Conservation (phyloP, 2,888 invertebrate species). For the Eupithecia exiguata region DNA sequence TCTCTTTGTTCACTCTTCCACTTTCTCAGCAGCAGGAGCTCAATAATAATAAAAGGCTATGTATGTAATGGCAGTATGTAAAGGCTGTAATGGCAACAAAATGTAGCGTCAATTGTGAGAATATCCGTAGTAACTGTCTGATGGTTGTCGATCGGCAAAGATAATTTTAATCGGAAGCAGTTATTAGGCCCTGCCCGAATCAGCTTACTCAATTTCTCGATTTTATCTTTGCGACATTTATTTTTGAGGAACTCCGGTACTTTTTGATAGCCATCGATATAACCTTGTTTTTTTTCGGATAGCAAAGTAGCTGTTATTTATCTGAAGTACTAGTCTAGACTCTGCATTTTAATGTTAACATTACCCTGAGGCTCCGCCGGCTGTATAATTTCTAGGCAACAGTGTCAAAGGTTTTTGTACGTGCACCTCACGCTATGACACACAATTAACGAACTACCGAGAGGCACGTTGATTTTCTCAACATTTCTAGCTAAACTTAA, state of each 20-base stretch:
- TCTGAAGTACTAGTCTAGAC: conserved; percentile 22
- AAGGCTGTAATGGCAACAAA: conserved; percentile 4
- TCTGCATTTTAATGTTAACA: conserved; percentile 28
- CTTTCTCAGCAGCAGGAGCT: neutral
- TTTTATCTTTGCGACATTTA: conserved; percentile 41
- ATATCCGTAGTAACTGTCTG: conserved; percentile 21
- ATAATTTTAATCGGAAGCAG: conserved; percentile 33
- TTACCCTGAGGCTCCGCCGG: conserved; percentile 15
- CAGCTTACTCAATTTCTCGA: conserved; percentile 36
- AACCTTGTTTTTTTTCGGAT: neutral
- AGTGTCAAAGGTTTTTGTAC: conserved; percentile 43
- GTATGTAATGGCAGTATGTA: too few relatives aligned
- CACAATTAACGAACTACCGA: conserved; percentile 40
- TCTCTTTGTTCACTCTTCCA: neutral
- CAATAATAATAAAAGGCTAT: neutral
- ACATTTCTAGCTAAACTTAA: conserved; percentile 40
- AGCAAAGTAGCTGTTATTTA: neutral
- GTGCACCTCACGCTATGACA: conserved; percentile 40
- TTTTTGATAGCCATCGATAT: conserved; percentile 36
- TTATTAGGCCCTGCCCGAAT: conserved; percentile 38
- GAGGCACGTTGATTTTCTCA: conserved; percentile 44
- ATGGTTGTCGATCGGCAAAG: conserved; percentile 24
- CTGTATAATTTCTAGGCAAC: conserved; percentile 43
- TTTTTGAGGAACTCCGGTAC: conserved; percentile 44
- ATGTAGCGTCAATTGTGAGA: conserved; percentile 5